Conservation (phyloP, 2,888 invertebrate genomes). For the Acanthosepion esculentum region DNA sequence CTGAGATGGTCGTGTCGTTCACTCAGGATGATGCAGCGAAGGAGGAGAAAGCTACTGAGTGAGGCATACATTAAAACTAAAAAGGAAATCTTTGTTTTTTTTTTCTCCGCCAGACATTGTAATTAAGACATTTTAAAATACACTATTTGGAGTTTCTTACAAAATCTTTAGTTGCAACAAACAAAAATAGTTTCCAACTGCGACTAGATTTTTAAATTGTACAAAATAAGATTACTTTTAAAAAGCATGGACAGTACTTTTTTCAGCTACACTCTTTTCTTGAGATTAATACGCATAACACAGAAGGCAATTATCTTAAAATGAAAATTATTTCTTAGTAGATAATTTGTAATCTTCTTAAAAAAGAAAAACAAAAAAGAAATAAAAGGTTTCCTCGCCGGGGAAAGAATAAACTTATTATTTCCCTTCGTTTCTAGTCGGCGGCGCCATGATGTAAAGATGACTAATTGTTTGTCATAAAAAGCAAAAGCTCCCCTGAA, state of each 20-base stretch:
- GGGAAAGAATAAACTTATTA: background rate
- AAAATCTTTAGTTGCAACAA: background rate
- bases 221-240: background rate
- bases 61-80: background rate
- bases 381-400: background rate
- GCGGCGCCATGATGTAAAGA: slow-evolving; percentile 10
- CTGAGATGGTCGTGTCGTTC: background rate
- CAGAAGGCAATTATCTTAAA: background rate
- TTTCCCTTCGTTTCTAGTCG: background rate
- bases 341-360: background rate
- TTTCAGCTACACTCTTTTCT: background rate
- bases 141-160: background rate
- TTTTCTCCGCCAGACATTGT: background rate
- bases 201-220: background rate
- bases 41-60: background rate
- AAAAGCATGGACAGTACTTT: background rate
- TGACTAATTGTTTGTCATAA: background rate
- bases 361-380: background rate
- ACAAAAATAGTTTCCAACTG: background rate
- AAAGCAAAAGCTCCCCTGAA: background rate
- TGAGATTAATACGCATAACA: background rate
- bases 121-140: background rate
- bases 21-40: background rate
- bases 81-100: background rate
- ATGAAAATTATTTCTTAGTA: background rate